These are phyloP conservation scores for Neuroscelio doddi DNA, from an alignment of 2,888 invertebrate species.

Conservation along the genomic window DNA sequence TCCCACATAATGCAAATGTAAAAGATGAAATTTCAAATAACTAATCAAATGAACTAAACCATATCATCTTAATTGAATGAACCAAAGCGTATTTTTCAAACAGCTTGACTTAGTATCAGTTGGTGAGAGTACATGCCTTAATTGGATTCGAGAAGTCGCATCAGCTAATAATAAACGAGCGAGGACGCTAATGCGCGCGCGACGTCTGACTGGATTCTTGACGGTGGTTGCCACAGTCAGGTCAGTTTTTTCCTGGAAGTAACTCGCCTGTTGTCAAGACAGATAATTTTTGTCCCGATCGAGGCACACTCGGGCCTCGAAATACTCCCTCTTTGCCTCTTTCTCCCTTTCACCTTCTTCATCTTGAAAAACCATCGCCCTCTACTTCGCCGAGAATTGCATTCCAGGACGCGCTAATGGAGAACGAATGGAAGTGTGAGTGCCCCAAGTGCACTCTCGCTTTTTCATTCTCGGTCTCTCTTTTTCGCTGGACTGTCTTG, in stretches of 20 bases:
- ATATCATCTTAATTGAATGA: conserved; percentile 11
- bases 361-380: conserved; percentile 19
- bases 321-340: conserved; percentile 6
- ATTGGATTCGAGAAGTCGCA: conserved; percentile 47
- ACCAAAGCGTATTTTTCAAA: conserved; percentile 5
- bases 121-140: conserved; percentile 22
- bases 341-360: background rate
- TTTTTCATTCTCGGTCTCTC: conserved; percentile 17
- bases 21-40: background rate
- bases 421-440: conserved; percentile 23
- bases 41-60: background rate
- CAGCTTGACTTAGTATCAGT: background rate
- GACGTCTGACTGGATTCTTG: conserved; percentile 10
- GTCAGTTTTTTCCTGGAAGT: conserved; percentile 61
- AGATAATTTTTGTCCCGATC: conserved; percentile 58
- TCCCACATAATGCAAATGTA: too few species aligned
- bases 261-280: conserved; percentile 56
- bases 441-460: conserved; percentile 21
- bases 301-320: conserved; percentile 12
- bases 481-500: background rate
- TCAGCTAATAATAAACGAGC: conserved; percentile 47
- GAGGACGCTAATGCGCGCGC: conserved; percentile 27
- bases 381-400: conserved; percentile 18
- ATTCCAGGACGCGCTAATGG: conserved; percentile 27
- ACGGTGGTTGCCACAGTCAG: conserved; percentile 6